phyloP scores from a whole-genome alignment of 2,888 invertebrate species.

The Rotaria sp. region DNA sequence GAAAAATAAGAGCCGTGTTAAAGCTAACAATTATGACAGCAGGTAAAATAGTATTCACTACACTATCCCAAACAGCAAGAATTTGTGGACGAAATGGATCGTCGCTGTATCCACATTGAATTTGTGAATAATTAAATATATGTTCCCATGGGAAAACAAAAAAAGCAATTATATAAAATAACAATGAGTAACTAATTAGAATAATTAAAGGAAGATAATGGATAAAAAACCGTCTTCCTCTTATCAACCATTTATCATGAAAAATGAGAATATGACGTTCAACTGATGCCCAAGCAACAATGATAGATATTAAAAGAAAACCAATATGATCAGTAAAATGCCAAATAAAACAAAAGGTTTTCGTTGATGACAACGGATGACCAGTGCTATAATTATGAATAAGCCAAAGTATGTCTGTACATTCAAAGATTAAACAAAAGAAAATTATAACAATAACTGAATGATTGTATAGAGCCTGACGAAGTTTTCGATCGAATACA shows the following conservation, averaged over 20 bases:
- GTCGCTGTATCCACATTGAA: neutral
- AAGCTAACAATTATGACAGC: neutral
- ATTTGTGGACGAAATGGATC: neutral
- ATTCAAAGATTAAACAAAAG: too few species aligned
- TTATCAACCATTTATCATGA: neutral
- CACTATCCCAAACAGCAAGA: neutral
- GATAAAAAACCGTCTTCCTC: neutral
- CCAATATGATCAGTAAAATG: too few species aligned
- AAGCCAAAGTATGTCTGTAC: too few species aligned
- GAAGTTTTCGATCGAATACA: neutral
- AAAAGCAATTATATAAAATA: neutral
- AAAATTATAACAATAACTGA: neutral
- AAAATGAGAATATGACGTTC: constrained; percentile 9
- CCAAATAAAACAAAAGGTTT: too few species aligned
- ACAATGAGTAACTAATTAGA: neutral
- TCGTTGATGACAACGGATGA: too few species aligned
- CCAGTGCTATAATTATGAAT: too few species aligned
- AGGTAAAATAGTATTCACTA: neutral
- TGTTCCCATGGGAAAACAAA: neutral
- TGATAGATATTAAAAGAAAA: neutral
- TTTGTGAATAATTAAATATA: neutral
- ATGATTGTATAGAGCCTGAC: neutral
- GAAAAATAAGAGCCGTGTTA: neutral
- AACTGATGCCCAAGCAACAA: neutral
- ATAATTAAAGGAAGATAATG: neutral